Percentiles rank a stretch among this genome's conserved stretches.
Evolutionary conservation across 2,888 invertebrate genomes (phyloP).

Genomic region (Chaetogeoica ovagalla): DNA sequence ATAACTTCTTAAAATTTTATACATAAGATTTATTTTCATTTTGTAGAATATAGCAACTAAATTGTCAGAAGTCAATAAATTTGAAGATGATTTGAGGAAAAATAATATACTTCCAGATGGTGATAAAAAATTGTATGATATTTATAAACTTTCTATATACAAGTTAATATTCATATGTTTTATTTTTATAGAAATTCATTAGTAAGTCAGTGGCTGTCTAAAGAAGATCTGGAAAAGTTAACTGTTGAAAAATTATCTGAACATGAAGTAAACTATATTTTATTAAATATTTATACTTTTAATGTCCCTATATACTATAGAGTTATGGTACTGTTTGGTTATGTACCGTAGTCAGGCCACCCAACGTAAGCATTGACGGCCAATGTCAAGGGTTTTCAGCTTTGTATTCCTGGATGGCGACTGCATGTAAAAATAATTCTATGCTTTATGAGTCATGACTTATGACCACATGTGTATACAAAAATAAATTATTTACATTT

Average conservation of each 20-base stretch:
- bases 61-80: constrained; percentile 68
- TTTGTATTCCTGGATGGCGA: too few species aligned
- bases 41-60: constrained; percentile 70
- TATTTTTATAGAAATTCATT: constrained; percentile 62
- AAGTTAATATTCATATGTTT: not conserved
- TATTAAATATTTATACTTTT: not conserved
- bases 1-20: not conserved
- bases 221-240: constrained; percentile 70
- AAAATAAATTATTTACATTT: too few species aligned
- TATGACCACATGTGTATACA: too few species aligned
- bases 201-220: constrained; percentile 69
- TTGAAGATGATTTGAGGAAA: constrained; percentile 66
- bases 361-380: too few species aligned
- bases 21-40: constrained; percentile 23
- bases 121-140: constrained; percentile 54
- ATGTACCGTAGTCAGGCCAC: too few species aligned
- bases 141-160: not conserved
- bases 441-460: too few species aligned
- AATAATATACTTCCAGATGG: constrained; percentile 46
- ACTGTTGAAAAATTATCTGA: constrained; percentile 63
- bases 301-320: too few species aligned
- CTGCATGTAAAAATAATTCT: too few species aligned
- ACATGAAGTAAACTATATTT: constrained; percentile 61
- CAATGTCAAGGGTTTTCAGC: too few species aligned
- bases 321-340: too few species aligned